These are phyloP conservation scores for Cladopsammia gracilis DNA, from an alignment of 64 coral and sea anemone genomes.

Conservation along the genomic window DNA sequence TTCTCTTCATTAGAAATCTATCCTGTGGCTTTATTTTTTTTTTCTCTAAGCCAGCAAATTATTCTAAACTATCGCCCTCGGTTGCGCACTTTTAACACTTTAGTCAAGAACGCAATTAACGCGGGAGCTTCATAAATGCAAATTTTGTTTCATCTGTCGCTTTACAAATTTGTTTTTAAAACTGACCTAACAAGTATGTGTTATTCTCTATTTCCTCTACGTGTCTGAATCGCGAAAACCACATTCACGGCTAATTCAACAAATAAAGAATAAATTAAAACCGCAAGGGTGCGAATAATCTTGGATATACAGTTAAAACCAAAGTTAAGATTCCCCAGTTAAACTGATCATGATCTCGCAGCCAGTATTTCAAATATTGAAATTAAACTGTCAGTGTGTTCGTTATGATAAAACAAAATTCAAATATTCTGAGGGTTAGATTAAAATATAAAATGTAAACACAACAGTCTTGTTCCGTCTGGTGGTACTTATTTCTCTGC, in stretches of 20 bases:
- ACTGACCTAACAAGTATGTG: too few species aligned
- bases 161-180: too few species aligned
- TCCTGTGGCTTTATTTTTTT: too few species aligned
- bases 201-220: neutral
- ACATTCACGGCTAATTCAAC: neutral
- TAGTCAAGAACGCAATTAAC: too few species aligned
- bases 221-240: neutral
- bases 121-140: too few species aligned
- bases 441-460: conserved; percentile 45
- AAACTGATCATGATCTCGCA: neutral
- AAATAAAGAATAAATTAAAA: conserved; percentile 8
- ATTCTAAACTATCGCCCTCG: too few species aligned
- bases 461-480: neutral
- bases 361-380: neutral
- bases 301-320: neutral
- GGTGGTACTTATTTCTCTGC: neutral
- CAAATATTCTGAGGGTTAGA: neutral
- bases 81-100: too few species aligned
- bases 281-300: neutral
- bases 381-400: neutral
- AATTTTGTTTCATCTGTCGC: too few species aligned
- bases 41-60: too few species aligned
- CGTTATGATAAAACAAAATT: neutral
- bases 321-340: neutral
- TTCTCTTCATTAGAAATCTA: neutral